phyloP scores from a whole-genome alignment of 2,888 invertebrate genomes.

The Orchesella flavescens region DNA sequence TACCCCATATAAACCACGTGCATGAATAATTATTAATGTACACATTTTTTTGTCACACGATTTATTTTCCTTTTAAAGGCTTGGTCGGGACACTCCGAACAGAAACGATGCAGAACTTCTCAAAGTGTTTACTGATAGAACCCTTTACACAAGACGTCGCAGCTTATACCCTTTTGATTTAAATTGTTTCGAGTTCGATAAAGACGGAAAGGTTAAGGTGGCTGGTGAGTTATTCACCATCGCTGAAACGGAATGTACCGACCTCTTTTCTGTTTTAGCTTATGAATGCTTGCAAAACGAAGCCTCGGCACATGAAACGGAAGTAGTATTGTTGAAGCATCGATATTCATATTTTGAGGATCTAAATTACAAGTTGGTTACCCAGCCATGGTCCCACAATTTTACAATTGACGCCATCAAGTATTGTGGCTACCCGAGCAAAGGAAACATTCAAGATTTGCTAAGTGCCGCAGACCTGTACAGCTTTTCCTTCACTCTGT shows the following conservation, averaged over 20 bases:
- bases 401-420: constrained; percentile 51
- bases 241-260: constrained; percentile 33
- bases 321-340: constrained; percentile 48
- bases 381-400: constrained; percentile 64
- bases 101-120: constrained; percentile 40
- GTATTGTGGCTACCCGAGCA: constrained; percentile 43
- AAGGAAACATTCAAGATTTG: constrained; percentile 66
- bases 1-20: too few relatives aligned
- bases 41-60: not conserved
- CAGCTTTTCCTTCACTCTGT: constrained; percentile 61
- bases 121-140: constrained; percentile 32
- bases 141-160: not conserved
- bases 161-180: constrained; percentile 51
- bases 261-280: constrained; percentile 61
- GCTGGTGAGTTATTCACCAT: constrained; percentile 31
- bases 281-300: constrained; percentile 42
- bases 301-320: constrained; percentile 40
- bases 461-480: constrained; percentile 63
- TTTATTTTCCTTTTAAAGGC: constrained; percentile 35
- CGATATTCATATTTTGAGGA: constrained; percentile 53
- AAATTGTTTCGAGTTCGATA: constrained; percentile 27
- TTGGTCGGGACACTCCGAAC: constrained; percentile 52
- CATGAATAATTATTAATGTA: too few relatives aligned
- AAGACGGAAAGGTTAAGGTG: constrained; percentile 35
- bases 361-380: constrained; percentile 63